Evolutionary conservation across 2,888 invertebrate species (phyloP), one percentile per base, ranked within the genome.

Genomic region (Drosophila emarginata): DNA sequence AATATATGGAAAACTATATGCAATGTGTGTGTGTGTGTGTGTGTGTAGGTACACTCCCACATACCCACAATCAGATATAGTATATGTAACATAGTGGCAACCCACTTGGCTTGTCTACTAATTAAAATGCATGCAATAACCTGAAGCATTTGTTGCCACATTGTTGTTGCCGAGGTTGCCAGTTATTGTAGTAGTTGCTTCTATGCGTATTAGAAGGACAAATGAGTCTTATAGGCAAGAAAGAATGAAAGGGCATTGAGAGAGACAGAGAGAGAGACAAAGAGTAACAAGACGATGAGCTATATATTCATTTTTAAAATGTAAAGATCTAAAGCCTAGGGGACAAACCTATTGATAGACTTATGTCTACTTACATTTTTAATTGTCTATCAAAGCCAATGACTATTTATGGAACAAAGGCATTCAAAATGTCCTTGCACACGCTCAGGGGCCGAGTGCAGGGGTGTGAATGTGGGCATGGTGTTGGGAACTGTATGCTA

Each of bases 81-180:
- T 37, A 61, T 32, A 4, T 32, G 11, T 32, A 32, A 61, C 39
- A 58, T 74, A 63, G 87, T 72, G 87, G 85, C 81, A 84, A 36
- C 87, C 89, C 89, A 82, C 82, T 82, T 82, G 89, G 89, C 82
- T 88, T 82, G 82, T 88, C 82, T 88, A 82, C 82, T 82, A 82
- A 82, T 82, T 82, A 82, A 82, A 82, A 82, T 82, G 82, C 82
- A 88, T 87, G 82, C 89, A 88, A 82, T 82, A 82, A 82, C 82
- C 82, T 82, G 82, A 82, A 88, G 82, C 85, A 89, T 82, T 82
- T 82, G 87, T 88, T 88, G 87, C 78, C 72, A 51, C 83, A 85
- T 80, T 87, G 72, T 80, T 76, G 82, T 61, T 71, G 79, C 23
- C 77, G 78, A 78, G 79, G 76, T 78, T 78, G 79, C 53, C 53